Evolutionary conservation across 1,140 invertebrate species (phyloP), one percentile per base, ranked within the genome.

Genomic region (Orchesella cincta): DNA sequence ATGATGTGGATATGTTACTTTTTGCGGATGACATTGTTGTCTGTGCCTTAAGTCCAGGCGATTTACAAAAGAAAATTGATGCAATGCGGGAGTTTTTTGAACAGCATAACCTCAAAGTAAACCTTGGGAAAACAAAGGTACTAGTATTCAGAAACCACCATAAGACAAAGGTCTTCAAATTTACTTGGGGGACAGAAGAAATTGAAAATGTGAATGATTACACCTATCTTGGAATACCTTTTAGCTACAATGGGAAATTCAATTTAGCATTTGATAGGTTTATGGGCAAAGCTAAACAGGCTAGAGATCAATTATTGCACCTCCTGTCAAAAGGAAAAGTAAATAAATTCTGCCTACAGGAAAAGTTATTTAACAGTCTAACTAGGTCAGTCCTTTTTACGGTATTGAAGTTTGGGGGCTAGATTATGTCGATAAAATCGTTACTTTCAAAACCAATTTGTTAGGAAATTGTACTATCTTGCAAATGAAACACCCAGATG

Each of bases 21-120:
- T 77, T 64, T 52, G 75, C 78, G 0, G 78, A 79, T 67, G 78
- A 79, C 33, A 76, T 71, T 20, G 34, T 54, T 0, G 20, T 79
- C 0, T 0, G 73, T 0, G 74, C 46, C 2, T 1, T 5, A 1
- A 64, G n/a, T n/a, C 14, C n/a, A 1, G 1, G 23, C 8, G 31
- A 75, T 36, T 34, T 78, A n/a, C 77, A 78, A 39, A 12, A 18
- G 12, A 78, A 78, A 78, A 76, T 78, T 0, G 28, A 78, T 35
- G n/a, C 28, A 8, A n/a, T 78, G 12, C 20, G 36, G 34, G 20
- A 39, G 1, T 78, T 52, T 33, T 73, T 78, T n/a, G 26, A 72
- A 16, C 28, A 35, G 54, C 70, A 76, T 57, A 1, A 36, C 0
- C 23, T 78, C 1, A 70, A 16, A 36, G 51, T 78, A 20, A 78